Conservation (phyloP, 2,113 vertebrate genomes). For the Melozone crissalis region DNA sequence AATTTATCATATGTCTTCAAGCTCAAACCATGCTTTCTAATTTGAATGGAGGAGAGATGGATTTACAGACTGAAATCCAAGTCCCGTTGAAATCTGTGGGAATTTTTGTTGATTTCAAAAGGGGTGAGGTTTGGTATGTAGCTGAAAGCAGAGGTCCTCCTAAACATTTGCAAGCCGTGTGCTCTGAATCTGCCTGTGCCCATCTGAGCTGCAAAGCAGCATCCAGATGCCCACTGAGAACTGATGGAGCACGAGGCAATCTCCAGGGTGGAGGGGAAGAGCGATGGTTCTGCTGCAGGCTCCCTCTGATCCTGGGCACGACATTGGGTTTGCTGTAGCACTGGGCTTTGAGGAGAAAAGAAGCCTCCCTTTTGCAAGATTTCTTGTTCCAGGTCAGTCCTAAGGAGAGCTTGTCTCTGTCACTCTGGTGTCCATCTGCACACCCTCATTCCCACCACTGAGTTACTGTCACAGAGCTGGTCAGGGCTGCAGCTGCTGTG, state of each 20-base stretch:
- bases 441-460: background rate
- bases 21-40: background rate
- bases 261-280: background rate
- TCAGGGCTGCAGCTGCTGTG: background rate
- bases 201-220: background rate
- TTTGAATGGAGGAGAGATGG: background rate
- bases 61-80: background rate
- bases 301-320: background rate
- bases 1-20: background rate
- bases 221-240: background rate
- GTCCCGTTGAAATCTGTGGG: background rate
- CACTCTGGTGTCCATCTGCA: background rate
- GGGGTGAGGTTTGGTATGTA: background rate
- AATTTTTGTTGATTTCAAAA: background rate
- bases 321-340: accelerated
- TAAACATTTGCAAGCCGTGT: background rate
- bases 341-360: background rate
- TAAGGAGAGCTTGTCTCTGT: background rate
- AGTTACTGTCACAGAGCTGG: background rate
- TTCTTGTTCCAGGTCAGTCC: background rate
- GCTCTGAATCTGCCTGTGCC: background rate
- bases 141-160: background rate
- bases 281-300: background rate
- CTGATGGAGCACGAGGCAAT: accelerated
- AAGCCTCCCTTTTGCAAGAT: background rate